A percentile compares a stretch with the other conserved stretches of the same genome.
Conservation (phyloP, 2,888 invertebrate species). For the Malthinus seriepunctatus region DNA sequence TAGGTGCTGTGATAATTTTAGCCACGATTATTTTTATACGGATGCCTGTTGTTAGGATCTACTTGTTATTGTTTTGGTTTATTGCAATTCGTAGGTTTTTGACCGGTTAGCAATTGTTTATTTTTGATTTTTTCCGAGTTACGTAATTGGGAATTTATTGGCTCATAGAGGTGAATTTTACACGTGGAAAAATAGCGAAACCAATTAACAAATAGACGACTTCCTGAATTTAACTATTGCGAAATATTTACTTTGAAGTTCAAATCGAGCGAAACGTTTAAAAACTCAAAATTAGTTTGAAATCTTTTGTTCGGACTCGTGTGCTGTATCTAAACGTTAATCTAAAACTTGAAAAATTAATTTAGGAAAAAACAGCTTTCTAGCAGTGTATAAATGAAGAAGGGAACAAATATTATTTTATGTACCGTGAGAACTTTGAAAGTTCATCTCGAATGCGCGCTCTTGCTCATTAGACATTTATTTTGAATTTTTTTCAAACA, state of each 20-base stretch:
- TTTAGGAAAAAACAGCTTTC: too few species aligned
- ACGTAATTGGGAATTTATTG: background rate
- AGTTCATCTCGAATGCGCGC: too few species aligned
- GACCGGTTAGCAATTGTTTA: constrained; percentile 10
- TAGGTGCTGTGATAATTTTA: constrained; percentile 41
- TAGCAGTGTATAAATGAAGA: too few species aligned
- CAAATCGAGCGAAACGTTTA: too few species aligned
- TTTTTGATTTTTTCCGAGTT: background rate
- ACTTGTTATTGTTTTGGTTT: constrained; percentile 24
- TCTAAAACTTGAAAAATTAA: too few species aligned
- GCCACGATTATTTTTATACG: constrained; percentile 44
- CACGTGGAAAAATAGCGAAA: background rate
- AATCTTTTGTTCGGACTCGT: too few species aligned
- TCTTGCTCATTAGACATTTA: too few species aligned
- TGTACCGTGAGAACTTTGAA: too few species aligned
- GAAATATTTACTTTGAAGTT: background rate
- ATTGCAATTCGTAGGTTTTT: constrained; percentile 25
- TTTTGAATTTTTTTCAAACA: too few species aligned
- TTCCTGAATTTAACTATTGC: background rate
- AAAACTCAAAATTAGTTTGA: too few species aligned
- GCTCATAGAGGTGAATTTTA: background rate
- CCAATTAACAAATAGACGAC: background rate
- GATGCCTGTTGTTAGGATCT: constrained; percentile 33
- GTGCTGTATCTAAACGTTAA: too few species aligned
- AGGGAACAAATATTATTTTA: too few species aligned